Percentiles rank a stretch among this genome's conserved stretches.
These are phyloP conservation scores for Oxygymnocypris stewartii DNA, from an alignment of 2,113 vertebrate species.

Conservation along the genomic window DNA sequence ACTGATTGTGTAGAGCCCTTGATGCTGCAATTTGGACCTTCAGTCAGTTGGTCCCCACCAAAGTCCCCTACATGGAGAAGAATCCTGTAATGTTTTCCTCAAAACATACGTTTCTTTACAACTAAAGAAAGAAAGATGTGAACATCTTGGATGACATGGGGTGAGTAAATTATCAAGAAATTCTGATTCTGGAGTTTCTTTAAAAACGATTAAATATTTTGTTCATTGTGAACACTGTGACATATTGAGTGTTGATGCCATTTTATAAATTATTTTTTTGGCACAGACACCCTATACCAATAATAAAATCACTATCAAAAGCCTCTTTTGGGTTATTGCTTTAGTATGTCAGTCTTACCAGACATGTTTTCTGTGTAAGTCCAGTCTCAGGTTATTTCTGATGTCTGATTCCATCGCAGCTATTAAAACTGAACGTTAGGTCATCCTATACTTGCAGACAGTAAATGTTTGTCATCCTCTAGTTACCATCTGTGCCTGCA, in stretches of 20 bases:
- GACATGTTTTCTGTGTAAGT: background rate
- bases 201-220: too few relatives aligned
- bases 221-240: background rate
- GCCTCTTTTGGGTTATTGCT: background rate
- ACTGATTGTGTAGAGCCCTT: too few relatives aligned
- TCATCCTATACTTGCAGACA: background rate
- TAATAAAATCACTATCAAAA: background rate
- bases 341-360: background rate
- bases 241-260: background rate
- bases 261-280: background rate
- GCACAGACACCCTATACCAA: background rate
- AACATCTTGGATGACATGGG: too few relatives aligned
- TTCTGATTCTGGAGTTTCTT: too few relatives aligned
- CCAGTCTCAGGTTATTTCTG: slow-evolving; percentile 8
- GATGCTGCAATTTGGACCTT: too few relatives aligned
- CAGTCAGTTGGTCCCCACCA: too few relatives aligned
- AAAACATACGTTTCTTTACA: too few relatives aligned
- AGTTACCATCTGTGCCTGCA: slow-evolving; percentile 3
- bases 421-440: slow-evolving; percentile 25
- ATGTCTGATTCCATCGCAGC: slow-evolving; percentile 5
- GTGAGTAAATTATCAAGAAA: too few relatives aligned
- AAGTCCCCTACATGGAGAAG: too few relatives aligned
- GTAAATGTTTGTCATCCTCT: background rate
- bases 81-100: too few relatives aligned
- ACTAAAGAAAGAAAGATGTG: too few relatives aligned